Evolutionary conservation across 2,888 invertebrate species (phyloP), one percentile per base, ranked within the genome.

Genomic region (Pristionchus mayeri): DNA sequence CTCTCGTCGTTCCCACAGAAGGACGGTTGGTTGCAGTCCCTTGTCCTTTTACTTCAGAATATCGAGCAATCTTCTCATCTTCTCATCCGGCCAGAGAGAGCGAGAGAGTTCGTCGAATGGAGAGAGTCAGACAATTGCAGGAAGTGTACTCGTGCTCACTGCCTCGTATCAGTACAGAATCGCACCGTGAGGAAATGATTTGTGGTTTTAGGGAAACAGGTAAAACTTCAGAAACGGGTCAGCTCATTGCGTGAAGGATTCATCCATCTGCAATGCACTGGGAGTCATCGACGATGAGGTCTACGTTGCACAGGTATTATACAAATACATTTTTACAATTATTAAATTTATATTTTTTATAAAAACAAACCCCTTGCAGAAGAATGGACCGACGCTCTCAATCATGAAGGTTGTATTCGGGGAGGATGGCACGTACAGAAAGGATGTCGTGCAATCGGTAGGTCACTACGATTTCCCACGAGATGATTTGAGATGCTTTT

Each of bases 151-250:
- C 16, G 34, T 63, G 13, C 34, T 63, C 9, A 63, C 63, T 34
- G 9, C 63, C 16, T 30, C 34, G 63, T 63, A 63, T 24, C 63
- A 63, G 63, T 63, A 63, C 63, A 27, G 63, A 27, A 63, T 63
- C 34, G 63, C 27, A 0, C 63, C 16, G 63, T 63, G 63, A 27
- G 63, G 11, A 18, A 63, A 2, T 34, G 0, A 16, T 63, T 18
- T 3, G 3, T 30, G 0, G 11, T 27, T 63, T 30, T 13, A 27
- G 16, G 24, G 60, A 16, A 30, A 63, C 11, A 30, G 27, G 2
- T 3, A 30, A 3, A 1, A 0, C 1, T 63, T 63, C 34, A 63
- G 63, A 34, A 30, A 30, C 63, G 63, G 63, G 4, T 63, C 63
- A 16, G 18, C 63, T 11, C 27, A 30, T 13, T 63, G 30, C 34